Conservation (phyloP, 2,888 invertebrate species). For the Globia sparganii region DNA sequence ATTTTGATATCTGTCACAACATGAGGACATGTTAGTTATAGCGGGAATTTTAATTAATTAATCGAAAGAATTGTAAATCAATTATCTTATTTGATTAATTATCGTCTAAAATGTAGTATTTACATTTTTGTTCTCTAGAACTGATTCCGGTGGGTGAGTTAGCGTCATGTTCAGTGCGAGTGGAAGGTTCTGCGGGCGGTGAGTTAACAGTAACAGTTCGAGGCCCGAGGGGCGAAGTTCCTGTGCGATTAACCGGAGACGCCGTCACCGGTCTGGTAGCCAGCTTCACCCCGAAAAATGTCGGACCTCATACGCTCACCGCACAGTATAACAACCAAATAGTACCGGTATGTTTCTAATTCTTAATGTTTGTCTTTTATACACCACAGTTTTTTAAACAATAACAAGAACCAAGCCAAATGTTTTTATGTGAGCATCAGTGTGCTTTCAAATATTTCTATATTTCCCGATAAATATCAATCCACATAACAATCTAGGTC, state of each 20-base stretch:
- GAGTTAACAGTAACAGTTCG: conserved; percentile 97
- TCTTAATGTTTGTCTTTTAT: neutral
- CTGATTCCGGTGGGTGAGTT: conserved; percentile 94
- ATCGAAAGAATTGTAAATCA: neutral
- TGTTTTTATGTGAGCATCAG: neutral
- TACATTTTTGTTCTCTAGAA: conserved; percentile 86
- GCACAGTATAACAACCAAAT: conserved; percentile 97
- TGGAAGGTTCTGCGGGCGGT: conserved; percentile 92
- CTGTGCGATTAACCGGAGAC: conserved; percentile 97
- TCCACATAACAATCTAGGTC: too few species aligned
- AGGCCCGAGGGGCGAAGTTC: conserved; percentile 96
- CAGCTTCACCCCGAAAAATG: conserved; percentile 97
- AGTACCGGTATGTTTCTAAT: conserved; percentile 89
- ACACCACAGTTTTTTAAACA: neutral
- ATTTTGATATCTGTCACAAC: conserved; percentile 12
- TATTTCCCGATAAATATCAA: neutral
- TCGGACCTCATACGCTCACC: conserved; percentile 97
- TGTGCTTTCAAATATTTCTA: neutral
- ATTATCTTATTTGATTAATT: neutral
- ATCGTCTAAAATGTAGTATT: neutral
- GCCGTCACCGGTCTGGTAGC: conserved; percentile 96
- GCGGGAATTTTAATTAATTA: conserved; percentile 38
- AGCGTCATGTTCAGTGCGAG: conserved; percentile 88
- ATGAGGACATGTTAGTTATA: neutral
- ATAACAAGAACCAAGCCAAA: neutral